Conservation (phyloP, 2,113 vertebrate species). For the Tragulus kanchil region DNA sequence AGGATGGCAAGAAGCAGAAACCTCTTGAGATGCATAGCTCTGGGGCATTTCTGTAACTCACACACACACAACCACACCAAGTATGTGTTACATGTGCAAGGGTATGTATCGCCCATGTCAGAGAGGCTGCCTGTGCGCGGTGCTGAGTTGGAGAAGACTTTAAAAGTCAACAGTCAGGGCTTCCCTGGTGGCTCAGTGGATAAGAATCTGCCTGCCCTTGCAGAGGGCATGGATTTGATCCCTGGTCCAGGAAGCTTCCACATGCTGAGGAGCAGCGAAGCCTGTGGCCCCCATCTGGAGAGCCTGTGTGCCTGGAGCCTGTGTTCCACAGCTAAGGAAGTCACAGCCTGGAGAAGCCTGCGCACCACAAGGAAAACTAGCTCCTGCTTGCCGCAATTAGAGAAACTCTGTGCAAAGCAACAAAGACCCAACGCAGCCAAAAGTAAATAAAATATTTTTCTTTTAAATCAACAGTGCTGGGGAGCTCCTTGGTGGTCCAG, state of each 20-base stretch:
- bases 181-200: neutral
- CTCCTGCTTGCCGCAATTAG: too few relatives aligned
- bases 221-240: neutral
- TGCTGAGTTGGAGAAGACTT: neutral
- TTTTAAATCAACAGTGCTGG: neutral
- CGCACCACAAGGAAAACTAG: neutral
- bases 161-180: neutral
- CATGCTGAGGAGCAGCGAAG: neutral
- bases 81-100: too few relatives aligned
- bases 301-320: neutral
- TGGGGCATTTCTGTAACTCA: neutral
- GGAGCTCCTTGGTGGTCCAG: neutral
- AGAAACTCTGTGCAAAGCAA: neutral
- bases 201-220: neutral
- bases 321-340: neutral
- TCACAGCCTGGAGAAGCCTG: neutral
- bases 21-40: neutral
- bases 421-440: neutral
- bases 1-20: neutral
- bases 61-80: too few relatives aligned
- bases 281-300: neutral
- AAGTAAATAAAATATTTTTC: neutral
- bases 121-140: neutral
- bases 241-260: neutral
- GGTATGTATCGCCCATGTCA: too few relatives aligned